Percentiles rank a stretch among this genome's conserved stretches.
Evolutionary conservation across 2,888 invertebrate genomes (phyloP).

Genomic region (Drosophila falleni): DNA sequence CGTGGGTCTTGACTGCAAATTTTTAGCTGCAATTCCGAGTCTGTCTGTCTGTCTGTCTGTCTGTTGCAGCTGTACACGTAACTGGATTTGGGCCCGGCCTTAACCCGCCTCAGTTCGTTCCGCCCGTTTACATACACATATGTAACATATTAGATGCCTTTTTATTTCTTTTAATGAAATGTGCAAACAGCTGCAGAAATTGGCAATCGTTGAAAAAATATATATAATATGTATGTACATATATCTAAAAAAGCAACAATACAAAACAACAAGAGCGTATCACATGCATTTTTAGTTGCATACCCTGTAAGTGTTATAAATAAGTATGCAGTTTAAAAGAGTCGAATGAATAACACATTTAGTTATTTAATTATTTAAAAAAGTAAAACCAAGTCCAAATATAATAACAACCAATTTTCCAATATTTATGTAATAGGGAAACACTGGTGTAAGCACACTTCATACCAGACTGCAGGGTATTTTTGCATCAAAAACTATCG

Average conservation of each 20-base stretch:
- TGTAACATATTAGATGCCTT: slow-evolving; percentile 29
- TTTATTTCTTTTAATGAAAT: slow-evolving; percentile 65
- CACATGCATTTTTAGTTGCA: slow-evolving; percentile 57
- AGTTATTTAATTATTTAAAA: background rate
- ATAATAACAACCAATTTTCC: no score
- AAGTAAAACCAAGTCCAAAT: background rate
- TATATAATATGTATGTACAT: background rate
- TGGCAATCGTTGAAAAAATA: slow-evolving; percentile 52
- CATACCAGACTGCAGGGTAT: background rate
- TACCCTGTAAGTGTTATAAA: slow-evolving; percentile 8
- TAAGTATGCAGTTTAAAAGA: background rate
- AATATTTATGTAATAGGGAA: no score
- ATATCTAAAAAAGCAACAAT: slow-evolving; percentile 4
- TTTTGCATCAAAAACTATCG: no score
- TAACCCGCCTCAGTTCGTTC: slow-evolving; percentile 1
- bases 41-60: slow-evolving; percentile 16
- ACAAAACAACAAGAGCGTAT: slow-evolving; percentile 24
- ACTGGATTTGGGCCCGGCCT: slow-evolving; percentile 51
- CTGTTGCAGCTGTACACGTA: slow-evolving; percentile 53
- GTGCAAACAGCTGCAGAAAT: slow-evolving; percentile 74
- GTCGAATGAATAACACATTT: background rate
- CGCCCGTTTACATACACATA: slow-evolving; percentile 9
- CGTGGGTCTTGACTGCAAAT: slow-evolving; percentile 45
- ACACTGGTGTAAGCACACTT: background rate
- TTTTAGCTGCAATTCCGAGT: slow-evolving; percentile 14